Evolutionary conservation across 2,888 invertebrate species (phyloP), one percentile per base, ranked within the genome.

Genomic region (Scaptomyza caliginosa): DNA sequence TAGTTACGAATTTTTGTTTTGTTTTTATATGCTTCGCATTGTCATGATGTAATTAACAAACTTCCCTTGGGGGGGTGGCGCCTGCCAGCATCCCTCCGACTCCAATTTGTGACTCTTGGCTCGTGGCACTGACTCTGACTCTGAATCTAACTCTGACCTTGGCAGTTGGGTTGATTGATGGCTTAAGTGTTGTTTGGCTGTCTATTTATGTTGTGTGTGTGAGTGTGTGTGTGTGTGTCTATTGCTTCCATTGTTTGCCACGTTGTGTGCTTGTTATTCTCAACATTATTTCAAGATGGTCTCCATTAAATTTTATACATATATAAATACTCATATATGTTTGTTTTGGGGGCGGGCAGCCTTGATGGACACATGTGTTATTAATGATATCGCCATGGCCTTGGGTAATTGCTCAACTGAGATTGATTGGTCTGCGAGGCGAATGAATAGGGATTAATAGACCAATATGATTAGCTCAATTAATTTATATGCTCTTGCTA

Each of bases 171-270:
- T 70, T 85, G 81, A 81, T 81, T 81, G 81, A 81, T 81, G 80
- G 83, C 76, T 65, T 76, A 82, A 82, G 67, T 69, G 79, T 70
- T 85, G 66, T 79, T 81, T 75, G 86, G 76, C 70, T 83, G 68
- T 74, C 64, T 77, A 51, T 84, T 77, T 73, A 60, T 72, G 28
- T 52, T 49, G 34, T 49, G 55, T 55, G 39, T 50, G n/a, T n/a
- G n/a, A n/a, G n/a, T n/a, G n/a, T 7, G 2, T 8, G 7, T 24
- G 24, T 8, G 2, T 32, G 13, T 57, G 39, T 13, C 38, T 19
- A 19, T 19, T 26, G 32, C 36, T 72, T 57, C 38, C 39, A 10
- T 45, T 46, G 10, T 45, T 45, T 32, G 19, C 17, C 40, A 21
- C 16, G 19, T 28, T 34, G 43, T 49, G 11, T 28, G 17, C 40